Evolutionary conservation across 2,113 vertebrate species (phyloP), one percentile per base, ranked within the genome.

Genomic region (Otis tarda): DNA sequence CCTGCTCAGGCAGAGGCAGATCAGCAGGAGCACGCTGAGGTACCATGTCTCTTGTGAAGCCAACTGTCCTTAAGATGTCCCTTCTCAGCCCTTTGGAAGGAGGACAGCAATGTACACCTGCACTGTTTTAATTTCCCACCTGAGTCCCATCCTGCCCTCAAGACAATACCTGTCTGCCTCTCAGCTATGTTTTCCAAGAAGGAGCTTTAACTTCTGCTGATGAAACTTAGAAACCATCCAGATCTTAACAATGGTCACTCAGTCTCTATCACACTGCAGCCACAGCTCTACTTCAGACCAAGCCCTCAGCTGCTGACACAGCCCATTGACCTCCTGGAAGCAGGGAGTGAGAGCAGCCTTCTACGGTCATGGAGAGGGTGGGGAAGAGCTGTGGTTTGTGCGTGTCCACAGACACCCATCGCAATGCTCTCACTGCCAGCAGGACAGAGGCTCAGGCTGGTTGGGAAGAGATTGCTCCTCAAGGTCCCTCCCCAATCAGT

Each of bases 171-270:
- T 45, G 6, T 70, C 22, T 87, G n/a, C 47, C 31, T 83, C 57
- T 19, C 67, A 71, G 75, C 14, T 75, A 37, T 10, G 9, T 60
- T 91, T 83, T 76, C 55, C 6, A 17, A 37, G 89, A 47, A 60
- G 7, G 18, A 24, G 10, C 9, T 50, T 23, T 63, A 37, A 47
- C 2, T 20, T 43, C 21, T 22, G 14, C 67, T 39, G n/a, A 52
- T 33, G 86, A 83, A 56, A 65, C 11, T 33, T 7, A 9, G 53
- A 27, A 77, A 31, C 39, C 22, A 43, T 4, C 7, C 67, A 73
- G 33, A 15, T 61, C 49, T 77, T 55, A 37, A 49, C 0, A 0
- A 9, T 0, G 14, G 30, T 15, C 68, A 18, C 49, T 41, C 67
- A 52, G 69, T 37, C 49, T 76, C 53, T 35, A 11, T 7, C 75